These are phyloP conservation scores for Coryphaenoides rupestris DNA, from an alignment of 2,113 vertebrate species.

Conservation along the genomic window DNA sequence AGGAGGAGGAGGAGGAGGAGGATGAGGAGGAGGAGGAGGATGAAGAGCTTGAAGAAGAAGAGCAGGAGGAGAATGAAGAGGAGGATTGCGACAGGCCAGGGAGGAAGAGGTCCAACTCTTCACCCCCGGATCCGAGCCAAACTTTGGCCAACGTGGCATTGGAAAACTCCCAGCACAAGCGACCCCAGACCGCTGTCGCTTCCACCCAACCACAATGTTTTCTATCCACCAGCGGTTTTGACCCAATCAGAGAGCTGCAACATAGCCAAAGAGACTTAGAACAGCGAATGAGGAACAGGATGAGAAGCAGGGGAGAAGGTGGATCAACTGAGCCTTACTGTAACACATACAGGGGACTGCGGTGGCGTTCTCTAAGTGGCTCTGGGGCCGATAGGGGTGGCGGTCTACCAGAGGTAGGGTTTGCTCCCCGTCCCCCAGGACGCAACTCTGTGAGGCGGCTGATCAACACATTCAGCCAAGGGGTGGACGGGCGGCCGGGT, in stretches of 20 bases:
- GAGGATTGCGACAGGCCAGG: constrained; percentile 25
- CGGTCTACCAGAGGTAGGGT: constrained; percentile 20
- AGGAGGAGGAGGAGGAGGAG: constrained; percentile 19
- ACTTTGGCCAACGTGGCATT: constrained; percentile 25
- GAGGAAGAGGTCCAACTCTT: constrained; percentile 54
- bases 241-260: constrained; percentile 69
- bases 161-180: constrained; percentile 43
- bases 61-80: constrained; percentile 39
- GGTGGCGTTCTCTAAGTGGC: constrained; percentile 50
- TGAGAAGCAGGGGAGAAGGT: constrained; percentile 10
- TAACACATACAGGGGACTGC: constrained; percentile 62
- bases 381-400: constrained; percentile 19
- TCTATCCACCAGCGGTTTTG: constrained; percentile 68
- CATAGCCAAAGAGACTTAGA: constrained; percentile 74
- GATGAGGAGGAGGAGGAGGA: no score
- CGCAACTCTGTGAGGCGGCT: constrained; percentile 82
- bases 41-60: constrained; percentile 36
- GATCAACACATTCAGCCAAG: constrained; percentile 85
- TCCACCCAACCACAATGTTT: constrained; percentile 49
- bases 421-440: constrained; percentile 42
- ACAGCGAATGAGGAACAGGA: constrained; percentile 59
- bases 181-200: constrained; percentile 42
- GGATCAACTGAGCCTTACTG: constrained; percentile 7
- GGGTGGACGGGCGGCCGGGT: constrained; percentile 46
- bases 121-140: constrained; percentile 57